Percentiles rank a stretch among this genome's conserved stretches.
Evolutionary conservation across 1,140 invertebrate genomes (phyloP).

Genomic region (Prorops nasuta): DNA sequence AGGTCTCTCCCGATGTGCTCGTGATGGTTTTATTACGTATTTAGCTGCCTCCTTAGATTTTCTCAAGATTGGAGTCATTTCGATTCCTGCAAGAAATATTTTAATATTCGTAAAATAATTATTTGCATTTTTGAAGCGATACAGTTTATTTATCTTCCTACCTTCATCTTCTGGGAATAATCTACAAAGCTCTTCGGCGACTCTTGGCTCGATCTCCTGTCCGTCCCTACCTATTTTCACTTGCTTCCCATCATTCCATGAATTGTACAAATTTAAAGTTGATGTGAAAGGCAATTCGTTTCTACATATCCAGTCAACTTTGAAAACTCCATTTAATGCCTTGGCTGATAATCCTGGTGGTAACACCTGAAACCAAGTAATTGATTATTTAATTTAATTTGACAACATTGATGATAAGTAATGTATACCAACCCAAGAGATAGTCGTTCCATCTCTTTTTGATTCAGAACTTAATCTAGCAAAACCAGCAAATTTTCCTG

Average conservation of each 20-base stretch:
- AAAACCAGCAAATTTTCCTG: conserved; percentile 91
- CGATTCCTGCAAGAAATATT: conserved; percentile 60
- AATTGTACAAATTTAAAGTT: conserved; percentile 92
- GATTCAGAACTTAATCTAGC: conserved; percentile 86
- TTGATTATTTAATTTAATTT: not conserved
- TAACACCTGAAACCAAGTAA: conserved; percentile 54
- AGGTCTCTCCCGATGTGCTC: conserved; percentile 58
- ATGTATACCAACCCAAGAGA: conserved; percentile 77
- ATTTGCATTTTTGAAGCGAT: not conserved
- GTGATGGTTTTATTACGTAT: conserved; percentile 51
- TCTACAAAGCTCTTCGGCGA: conserved; percentile 91
- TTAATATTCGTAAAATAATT: not conserved
- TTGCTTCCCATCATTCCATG: conserved; percentile 98
- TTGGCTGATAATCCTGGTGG: conserved; percentile 91
- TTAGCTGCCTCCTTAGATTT: conserved; percentile 85
- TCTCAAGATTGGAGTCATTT: conserved; percentile 84
- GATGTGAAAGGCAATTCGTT: conserved; percentile 91
- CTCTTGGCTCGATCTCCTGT: conserved; percentile 94
- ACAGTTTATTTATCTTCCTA: conserved; percentile 13
- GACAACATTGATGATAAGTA: not conserved
- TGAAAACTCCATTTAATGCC: conserved; percentile 92
- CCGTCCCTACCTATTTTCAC: conserved; percentile 98
- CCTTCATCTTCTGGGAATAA: conserved; percentile 92
- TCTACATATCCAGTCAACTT: conserved; percentile 94
- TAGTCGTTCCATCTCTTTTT: conserved; percentile 81